These are phyloP conservation scores for Sus scrofa DNA, from an alignment of 2,113 vertebrate species.

Conservation along the genomic window T2T-Sscrofa CM000822.6:30979501-30980000, in stretches of 20 bases:
- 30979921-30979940: neutral
- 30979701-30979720: neutral
- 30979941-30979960: neutral
- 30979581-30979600: neutral
- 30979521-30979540: neutral
- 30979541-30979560: neutral
- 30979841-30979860: neutral
- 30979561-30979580: neutral
- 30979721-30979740: neutral
- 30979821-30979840: neutral
- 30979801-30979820: neutral
- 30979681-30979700: neutral
- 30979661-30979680: neutral
- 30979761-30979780: neutral
- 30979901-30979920: neutral
- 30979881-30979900: neutral
- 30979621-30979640: neutral
- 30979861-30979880: neutral
- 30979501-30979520: neutral
- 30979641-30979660: neutral
- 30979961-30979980: neutral
- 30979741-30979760: neutral
- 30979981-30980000: too few species aligned
- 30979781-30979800: neutral
- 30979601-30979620: neutral